Conservation (phyloP, 1,140 invertebrate species). For the Protaetia brevitarsis region DNA sequence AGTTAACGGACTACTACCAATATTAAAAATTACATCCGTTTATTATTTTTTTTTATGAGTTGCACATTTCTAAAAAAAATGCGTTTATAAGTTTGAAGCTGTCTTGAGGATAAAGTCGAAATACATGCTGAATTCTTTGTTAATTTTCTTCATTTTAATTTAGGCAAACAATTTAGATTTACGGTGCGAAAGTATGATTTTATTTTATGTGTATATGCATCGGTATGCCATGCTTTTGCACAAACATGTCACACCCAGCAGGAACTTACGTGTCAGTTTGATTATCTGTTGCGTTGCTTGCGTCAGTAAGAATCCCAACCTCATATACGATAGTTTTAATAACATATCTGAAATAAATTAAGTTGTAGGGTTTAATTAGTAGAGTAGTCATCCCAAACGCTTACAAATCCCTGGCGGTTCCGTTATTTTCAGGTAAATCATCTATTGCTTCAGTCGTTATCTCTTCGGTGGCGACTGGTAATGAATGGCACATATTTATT, state of each 20-base stretch:
- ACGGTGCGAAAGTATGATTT: not conserved
- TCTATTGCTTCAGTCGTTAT: not conserved
- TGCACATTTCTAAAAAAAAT: no score
- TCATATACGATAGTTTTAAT: constrained; percentile 59
- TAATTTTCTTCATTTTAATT: no score
- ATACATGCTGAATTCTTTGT: no score
- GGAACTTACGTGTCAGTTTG: constrained; percentile 23
- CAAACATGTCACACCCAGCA: not conserved
- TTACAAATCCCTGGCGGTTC: constrained; percentile 23
- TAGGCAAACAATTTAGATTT: no score
- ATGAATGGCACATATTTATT: not conserved
- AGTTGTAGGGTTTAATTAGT: not conserved
- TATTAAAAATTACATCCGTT: no score
- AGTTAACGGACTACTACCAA: no score
- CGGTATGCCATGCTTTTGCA: not conserved
- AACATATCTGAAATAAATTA: constrained; percentile 50
- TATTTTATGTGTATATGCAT: not conserved
- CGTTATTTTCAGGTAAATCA: not conserved
- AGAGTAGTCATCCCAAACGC: not conserved
- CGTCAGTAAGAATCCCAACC: constrained; percentile 57
- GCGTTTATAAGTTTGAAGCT: no score
- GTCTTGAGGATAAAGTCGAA: no score
- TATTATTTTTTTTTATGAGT: no score
- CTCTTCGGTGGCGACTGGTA: not conserved
- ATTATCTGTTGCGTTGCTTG: constrained; percentile 47